A percentile compares a stretch with the other conserved stretches of the same genome.
Conservation (phyloP, 2,797 vertebrate species). For the Lepidocolaptes lacrymiger region DNA sequence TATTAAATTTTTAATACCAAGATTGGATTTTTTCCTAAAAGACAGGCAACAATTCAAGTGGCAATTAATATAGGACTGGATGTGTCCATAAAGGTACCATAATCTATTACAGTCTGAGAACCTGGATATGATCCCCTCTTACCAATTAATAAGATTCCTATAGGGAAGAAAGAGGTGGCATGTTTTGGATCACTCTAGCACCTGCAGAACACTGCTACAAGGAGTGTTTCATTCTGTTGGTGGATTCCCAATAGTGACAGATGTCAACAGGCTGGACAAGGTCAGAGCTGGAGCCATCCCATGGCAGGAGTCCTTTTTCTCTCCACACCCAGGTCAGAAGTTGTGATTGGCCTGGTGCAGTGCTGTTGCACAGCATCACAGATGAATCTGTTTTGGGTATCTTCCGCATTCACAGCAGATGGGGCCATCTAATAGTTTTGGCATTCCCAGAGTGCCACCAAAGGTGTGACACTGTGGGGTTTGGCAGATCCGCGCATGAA, state of each 20-base stretch:
- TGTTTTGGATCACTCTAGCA: neutral
- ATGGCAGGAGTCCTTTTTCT: neutral
- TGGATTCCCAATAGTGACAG: neutral
- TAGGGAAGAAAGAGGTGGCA: neutral
- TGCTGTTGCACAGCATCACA: neutral
- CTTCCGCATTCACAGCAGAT: neutral
- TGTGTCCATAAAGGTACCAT: neutral
- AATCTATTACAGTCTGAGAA: neutral
- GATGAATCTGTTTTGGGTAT: neutral
- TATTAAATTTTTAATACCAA: neutral
- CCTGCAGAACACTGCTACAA: neutral
- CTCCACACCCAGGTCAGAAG: neutral
- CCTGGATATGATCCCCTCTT: neutral
- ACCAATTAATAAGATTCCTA: neutral
- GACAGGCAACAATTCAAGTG: neutral
- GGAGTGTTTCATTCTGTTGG: neutral
- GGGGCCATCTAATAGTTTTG: neutral
- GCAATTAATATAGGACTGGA: neutral
- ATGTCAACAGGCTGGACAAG: neutral
- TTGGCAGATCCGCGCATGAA: rapidly evolving
- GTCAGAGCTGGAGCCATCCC: neutral
- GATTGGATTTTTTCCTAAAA: neutral
- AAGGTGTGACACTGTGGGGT: rapidly evolving
- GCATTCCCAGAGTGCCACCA: neutral
- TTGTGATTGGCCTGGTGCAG: neutral